Evolutionary conservation across 1,140 invertebrate species (phyloP), one percentile per base, ranked within the genome.

Genomic region (Drosophila eugracilis): DNA sequence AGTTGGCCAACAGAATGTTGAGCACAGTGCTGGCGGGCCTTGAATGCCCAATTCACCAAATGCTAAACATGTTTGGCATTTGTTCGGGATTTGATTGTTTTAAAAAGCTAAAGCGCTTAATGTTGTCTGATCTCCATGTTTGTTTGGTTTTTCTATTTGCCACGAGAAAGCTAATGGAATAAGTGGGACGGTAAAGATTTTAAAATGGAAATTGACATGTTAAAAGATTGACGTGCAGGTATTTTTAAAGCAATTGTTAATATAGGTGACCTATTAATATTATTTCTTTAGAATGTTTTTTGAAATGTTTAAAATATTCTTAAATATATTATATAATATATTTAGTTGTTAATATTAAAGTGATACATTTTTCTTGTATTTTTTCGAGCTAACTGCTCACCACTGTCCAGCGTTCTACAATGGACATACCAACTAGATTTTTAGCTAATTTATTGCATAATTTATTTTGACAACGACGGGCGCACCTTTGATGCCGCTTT

Each of bases 371-470:
- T 44, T 14, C 3, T 0, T 14, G n/a, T n/a, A 44, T 2, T 36
- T 4, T 14, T 36, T 19, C 49, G 6, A 6, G 37, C 69, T 19
- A 66, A 53, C n/a, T 48, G 47, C 30, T 37, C 76, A 72, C 36
- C 80, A 57, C 81, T 86, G 41, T 1, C 26, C 36, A 37, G 26
- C 30, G 37, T 50, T 0, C 12, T 32, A 85, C 62, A 86, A 69
- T 73, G 32, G 34, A 17, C 41, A 49, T 36, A 42, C 12, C 49
- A 65, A 52, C 24, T 37, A 26, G 30, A 30, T 50, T 62, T 57
- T 63, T n/a, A 77, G 67, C 53, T 77, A 74, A 85, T 85, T 85
- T 85, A 85, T 85, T 77, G 77, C 73, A 59, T 86, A 77, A 85
- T 85, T 88, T 88, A 86, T 81, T 86, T 74, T 77, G 81, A 86